A percentile compares a stretch with the other conserved stretches of the same genome.
These are phyloP conservation scores for Brachionus plicatilis DNA, from an alignment of 1,140 invertebrate genomes.

Conservation along the genomic window DNA sequence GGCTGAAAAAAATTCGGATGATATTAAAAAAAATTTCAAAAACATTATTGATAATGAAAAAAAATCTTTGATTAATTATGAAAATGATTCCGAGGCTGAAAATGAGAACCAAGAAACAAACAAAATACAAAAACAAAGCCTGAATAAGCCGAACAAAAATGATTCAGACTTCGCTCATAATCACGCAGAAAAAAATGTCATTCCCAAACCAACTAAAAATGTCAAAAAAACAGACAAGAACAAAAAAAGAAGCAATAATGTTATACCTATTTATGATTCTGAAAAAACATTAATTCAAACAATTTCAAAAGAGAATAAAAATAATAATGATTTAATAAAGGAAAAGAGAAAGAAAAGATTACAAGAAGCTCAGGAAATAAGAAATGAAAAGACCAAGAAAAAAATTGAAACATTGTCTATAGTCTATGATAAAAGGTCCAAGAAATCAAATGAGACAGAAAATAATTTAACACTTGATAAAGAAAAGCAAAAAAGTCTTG, in stretches of 20 bases:
- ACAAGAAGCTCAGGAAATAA: constrained; percentile 20
- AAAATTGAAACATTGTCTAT: constrained; percentile 24
- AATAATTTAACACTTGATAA: constrained; percentile 33
- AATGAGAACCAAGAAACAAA: constrained; percentile 39
- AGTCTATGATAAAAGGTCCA: neutral
- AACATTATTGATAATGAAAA: constrained; percentile 30
- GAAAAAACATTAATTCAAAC: neutral
- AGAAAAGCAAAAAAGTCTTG: neutral
- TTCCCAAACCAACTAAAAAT: neutral
- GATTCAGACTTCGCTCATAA: neutral
- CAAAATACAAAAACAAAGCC: neutral
- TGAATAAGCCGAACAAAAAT: neutral
- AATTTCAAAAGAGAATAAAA: constrained; percentile 24
- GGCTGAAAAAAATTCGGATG: constrained; percentile 46
- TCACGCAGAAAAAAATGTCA: neutral
- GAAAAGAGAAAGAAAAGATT: neutral
- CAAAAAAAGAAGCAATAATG: constrained; percentile 40
- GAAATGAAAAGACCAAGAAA: constrained; percentile 27
- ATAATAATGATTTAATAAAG: neutral
- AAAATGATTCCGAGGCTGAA: constrained; percentile 46
- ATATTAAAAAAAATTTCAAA: constrained; percentile 41
- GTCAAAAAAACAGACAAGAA: constrained; percentile 21
- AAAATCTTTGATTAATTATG: constrained; percentile 27
- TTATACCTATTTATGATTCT: neutral
- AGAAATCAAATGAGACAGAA: constrained; percentile 42